Evolutionary conservation across 2,113 vertebrate genomes (phyloP), one percentile per base, ranked within the genome.

Genomic region (Sinocyclocheilus anshuiensis): DNA sequence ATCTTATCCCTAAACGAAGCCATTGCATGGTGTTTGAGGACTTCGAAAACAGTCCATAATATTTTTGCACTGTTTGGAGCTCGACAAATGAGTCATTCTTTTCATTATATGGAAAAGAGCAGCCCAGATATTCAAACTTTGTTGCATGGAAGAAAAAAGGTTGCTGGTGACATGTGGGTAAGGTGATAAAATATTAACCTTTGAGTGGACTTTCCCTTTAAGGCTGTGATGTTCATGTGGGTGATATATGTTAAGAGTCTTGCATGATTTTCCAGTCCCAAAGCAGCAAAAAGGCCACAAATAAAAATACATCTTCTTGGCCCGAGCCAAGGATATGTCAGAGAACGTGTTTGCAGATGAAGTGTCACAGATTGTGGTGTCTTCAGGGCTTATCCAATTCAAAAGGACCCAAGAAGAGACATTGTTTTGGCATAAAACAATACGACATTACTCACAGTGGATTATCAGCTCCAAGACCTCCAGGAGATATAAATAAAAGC

Each of bases 361-460:
- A 72, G 18, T 42, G 69, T 42, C 1, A 59, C 33, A 4, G 29
- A 59, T 42, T 42, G 55, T 61, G 50, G 10, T 59, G 53, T 79
- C 77, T 59, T 79, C 20, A 79, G 77, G 53, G 77, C 77, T 79
- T n/a, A 39, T 61, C 33, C 18, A n/a, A 59, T 33, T 79, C 53
- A 59, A 39, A 59, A 29, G 33, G 6, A 59, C 55, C 29, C 53
- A 79, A n/a, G 33, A 79, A 15, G 33, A 42, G 77, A 79, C 75
- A 72, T 72, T 42, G 33, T 61, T 79, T 79, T 79, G 77, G 77
- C 77, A 59, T 6, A 61, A 4, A 36, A 57, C 29, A 22, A 78
- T 29, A 33, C 29, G 1, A 20, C 13, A 79, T 79, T 57, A 72
- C 20, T 22, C 77, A 36, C 29, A 24, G 12, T 33, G 20, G 50